These are phyloP conservation scores for Chascanopsetta lugubris DNA, from an alignment of 2,113 vertebrate genomes.

Conservation along the genomic window DNA sequence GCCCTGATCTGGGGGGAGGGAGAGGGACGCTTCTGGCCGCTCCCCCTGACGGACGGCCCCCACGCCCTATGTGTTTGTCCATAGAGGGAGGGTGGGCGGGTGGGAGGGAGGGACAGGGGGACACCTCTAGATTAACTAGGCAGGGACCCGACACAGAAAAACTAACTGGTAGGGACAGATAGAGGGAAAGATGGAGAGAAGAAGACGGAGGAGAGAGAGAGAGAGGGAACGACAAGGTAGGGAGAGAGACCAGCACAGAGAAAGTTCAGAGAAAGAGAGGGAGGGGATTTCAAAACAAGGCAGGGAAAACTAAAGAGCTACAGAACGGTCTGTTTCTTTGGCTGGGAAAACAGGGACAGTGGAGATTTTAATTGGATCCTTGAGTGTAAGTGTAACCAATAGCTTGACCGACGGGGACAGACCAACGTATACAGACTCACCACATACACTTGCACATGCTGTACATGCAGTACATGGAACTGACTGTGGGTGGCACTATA, in stretches of 20 bases:
- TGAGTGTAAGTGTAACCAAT: conserved; percentile 53
- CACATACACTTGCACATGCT: conserved; percentile 54
- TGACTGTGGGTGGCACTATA: conserved; percentile 68
- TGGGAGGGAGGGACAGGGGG: conserved; percentile 79
- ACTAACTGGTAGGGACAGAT: conserved; percentile 78
- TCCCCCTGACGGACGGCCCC: conserved; percentile 84
- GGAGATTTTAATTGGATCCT: conserved; percentile 63
- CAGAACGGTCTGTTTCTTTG: conserved; percentile 48
- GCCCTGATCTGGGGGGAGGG: conserved; percentile 89
- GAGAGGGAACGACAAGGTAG: conserved; percentile 41
- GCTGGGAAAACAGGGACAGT: conserved; percentile 56
- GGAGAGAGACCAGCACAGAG: conserved; percentile 49
- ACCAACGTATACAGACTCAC: conserved; percentile 58
- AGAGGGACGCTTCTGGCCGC: conserved; percentile 82
- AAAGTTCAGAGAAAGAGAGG: conserved; percentile 57
- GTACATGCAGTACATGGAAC: conserved; percentile 64
- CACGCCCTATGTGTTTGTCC: conserved; percentile 85
- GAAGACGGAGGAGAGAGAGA: conserved; percentile 50
- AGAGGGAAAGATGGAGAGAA: conserved; percentile 71
- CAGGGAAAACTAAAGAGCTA: conserved; percentile 39
- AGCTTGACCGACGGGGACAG: conserved; percentile 59
- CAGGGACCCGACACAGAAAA: conserved; percentile 81
- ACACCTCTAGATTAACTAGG: conserved; percentile 83
- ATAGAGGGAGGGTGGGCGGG: conserved; percentile 82
- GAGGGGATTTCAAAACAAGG: conserved; percentile 49